Conservation (phyloP, 2,797 vertebrate genomes). For the Gymnodraco acuticeps region DNA sequence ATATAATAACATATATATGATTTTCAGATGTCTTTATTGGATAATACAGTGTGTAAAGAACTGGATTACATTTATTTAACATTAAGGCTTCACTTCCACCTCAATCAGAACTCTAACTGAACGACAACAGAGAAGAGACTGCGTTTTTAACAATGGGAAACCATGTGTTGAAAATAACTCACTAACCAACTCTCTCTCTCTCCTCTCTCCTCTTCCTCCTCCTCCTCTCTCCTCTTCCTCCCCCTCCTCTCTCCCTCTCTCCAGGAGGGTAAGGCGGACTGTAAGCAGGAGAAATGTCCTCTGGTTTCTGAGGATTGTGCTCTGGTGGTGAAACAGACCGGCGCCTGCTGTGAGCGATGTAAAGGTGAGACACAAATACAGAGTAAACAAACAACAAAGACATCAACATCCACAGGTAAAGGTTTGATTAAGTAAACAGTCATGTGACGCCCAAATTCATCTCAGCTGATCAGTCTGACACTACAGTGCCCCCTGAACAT, state of each 20-base stretch:
- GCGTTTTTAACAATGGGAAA: not conserved
- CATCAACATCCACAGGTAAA: not conserved
- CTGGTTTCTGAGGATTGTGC: conserved; percentile 92
- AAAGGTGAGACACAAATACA: conserved; percentile 87
- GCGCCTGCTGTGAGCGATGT: conserved; percentile 95
- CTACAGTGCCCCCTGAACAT: no score
- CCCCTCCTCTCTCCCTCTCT: not conserved
- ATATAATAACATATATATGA: no score
- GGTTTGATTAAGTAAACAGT: not conserved
- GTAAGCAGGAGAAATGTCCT: conserved; percentile 96
- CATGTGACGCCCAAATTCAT: not conserved
- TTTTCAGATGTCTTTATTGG: no score
- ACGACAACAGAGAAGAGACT: no score
- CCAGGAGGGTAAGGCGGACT: conserved; percentile 96
- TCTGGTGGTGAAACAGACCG: conserved; percentile 94
- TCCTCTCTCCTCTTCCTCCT: no score
- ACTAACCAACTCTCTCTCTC: not conserved
- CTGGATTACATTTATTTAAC: no score
- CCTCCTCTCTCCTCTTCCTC: no score
- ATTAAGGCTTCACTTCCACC: no score
- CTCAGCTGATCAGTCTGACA: not conserved
- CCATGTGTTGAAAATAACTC: not conserved
- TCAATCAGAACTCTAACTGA: no score
- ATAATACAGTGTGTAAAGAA: no score
- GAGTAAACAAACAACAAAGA: not conserved